Evolutionary conservation across 2,113 vertebrate species (phyloP), one percentile per base, ranked within the genome.

Genomic region (Agapornis roseicollis): DNA sequence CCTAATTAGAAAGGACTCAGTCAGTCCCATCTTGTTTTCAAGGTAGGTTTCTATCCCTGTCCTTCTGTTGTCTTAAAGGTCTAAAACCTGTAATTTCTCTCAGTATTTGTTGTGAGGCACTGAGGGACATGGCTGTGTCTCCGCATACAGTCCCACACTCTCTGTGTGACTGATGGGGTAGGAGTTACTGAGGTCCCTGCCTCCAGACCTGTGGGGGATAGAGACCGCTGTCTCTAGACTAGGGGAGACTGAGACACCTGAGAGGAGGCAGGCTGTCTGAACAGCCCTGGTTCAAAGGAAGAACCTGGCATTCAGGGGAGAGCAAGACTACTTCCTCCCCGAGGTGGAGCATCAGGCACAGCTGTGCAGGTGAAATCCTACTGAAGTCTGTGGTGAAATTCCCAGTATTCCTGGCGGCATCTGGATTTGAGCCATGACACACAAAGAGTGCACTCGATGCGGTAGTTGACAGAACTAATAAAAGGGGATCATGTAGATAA

Each of bases 401-500:
- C 64, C 91, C 52, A 61, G 55, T 17, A 17, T 76, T 92, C 73
- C 76, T 91, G 90, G 56, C 22, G 17, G 93, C 71, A 66, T 37
- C 79, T 95, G 92, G 85, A 95, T 79, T 78, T 64, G 80, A 93
- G 93, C 90, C 94, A 95, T 12, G 50, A 88, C 46, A 88, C 79
- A 94, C 87, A 95, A 85, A 94, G 63, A 92, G 11, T 1, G 0
- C 63, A 31, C 31, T 80, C 42, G 70, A 10, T 58, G 42, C 25
- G 42, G 53, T 47, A 77, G 78, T 63, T 96, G 94, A 90, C 93
- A 96, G 81, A 88, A 80, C 50, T 96, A 93, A 93, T 94, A 63
- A 91, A 94, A 83, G 91, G 90, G 70, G 64, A 92, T 89, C 83
- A 50, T 0, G 18, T n/a, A 95, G 87, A 91, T 87, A 63, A 91